Evolutionary conservation across 2,113 vertebrate species (phyloP).

Genomic region (Aegithalos caudatus): DNA sequence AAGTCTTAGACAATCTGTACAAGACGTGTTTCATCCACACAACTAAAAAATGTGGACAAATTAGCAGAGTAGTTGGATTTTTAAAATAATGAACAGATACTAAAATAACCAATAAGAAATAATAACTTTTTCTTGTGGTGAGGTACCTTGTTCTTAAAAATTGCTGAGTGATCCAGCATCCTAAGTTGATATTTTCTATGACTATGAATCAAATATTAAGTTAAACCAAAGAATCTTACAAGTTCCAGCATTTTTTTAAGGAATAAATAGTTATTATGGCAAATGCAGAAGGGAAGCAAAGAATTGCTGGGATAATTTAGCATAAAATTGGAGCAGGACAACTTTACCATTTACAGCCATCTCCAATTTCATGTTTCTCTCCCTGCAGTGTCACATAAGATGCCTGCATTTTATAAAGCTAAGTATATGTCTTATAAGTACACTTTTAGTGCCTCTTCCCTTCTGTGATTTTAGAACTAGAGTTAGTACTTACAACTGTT

Average conservation of each 20-base stretch:
- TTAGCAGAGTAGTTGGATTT: neutral
- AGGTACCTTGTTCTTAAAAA: neutral
- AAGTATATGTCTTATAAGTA: neutral
- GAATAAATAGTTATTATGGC: neutral
- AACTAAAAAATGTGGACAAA: neutral
- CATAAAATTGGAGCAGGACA: neutral
- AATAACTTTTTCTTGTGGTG: neutral
- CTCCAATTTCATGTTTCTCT: neutral
- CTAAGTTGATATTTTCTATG: neutral
- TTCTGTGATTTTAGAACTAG: neutral
- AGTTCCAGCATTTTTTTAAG: neutral
- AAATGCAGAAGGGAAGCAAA: neutral
- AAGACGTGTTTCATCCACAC: neutral
- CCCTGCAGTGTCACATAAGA: neutral
- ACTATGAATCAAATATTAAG: neutral
- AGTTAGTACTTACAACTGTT: neutral
- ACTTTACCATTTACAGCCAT: neutral
- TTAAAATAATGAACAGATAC: neutral
- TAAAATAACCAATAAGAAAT: neutral
- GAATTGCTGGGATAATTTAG: neutral
- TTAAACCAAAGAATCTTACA: neutral
- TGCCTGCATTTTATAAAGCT: neutral
- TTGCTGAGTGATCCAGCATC: neutral
- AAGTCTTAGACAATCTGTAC: neutral
- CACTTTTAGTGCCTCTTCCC: neutral